These are phyloP conservation scores for Himantopus leucocephalus DNA, from an alignment of 2,113 vertebrate genomes.

Conservation along the genomic window DNA sequence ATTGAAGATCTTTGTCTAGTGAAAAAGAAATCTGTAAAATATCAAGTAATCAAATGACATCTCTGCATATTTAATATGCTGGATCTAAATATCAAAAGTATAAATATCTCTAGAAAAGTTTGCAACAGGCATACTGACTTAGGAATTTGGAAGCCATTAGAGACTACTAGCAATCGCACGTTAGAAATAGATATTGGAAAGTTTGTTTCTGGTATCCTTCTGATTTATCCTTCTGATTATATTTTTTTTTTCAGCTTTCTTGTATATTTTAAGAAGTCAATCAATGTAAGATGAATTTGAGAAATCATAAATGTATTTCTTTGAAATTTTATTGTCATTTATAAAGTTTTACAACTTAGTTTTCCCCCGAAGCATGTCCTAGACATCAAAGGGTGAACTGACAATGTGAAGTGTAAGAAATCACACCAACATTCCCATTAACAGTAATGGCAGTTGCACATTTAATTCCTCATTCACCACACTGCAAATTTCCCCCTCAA, in stretches of 20 bases:
- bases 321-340: background rate
- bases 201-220: background rate
- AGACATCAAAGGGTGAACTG: constrained; percentile 8
- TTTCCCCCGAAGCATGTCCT: background rate
- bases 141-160: background rate
- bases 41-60: background rate
- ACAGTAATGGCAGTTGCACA: background rate
- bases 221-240: background rate
- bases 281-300: background rate
- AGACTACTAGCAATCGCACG: background rate
- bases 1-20: background rate
- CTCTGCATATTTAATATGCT: background rate
- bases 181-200: background rate
- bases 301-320: background rate
- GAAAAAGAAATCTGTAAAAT: background rate
- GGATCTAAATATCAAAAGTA: background rate
- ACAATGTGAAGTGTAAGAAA: background rate
- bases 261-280: background rate
- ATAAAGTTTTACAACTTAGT: background rate
- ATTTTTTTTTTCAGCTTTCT: background rate
- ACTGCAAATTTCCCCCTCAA: constrained; percentile 28
- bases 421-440: background rate
- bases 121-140: background rate
- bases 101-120: background rate
- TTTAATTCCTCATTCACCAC: constrained; percentile 44